Conservation (phyloP, 1,140 invertebrate genomes). For the Orius insidiosus region DNA sequence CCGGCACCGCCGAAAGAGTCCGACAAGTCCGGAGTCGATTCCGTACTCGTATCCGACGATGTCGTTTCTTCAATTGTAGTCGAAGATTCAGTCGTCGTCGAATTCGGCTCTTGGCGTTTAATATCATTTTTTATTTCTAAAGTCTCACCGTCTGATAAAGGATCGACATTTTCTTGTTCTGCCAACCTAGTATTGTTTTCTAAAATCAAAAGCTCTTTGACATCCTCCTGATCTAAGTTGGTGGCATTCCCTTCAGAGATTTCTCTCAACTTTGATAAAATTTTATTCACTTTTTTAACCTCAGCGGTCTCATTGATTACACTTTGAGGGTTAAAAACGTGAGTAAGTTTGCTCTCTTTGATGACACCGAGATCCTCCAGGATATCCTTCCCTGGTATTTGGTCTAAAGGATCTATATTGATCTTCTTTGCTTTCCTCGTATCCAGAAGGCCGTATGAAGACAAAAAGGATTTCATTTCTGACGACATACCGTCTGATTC, state of each 20-base stretch:
- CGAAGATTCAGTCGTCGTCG: background rate
- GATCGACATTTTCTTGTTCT: constrained; percentile 13
- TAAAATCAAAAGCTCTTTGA: constrained; percentile 23
- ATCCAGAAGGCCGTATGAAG: constrained; percentile 33
- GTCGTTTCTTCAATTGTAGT: constrained; percentile 18
- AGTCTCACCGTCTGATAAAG: no score
- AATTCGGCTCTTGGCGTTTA: no score
- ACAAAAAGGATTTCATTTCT: constrained; percentile 37
- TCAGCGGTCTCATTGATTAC: constrained; percentile 23
- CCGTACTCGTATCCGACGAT: constrained; percentile 17
- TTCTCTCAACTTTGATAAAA: constrained; percentile 29
- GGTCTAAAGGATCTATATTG: no score
- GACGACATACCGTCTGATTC: constrained; percentile 22
- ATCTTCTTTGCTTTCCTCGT: constrained; percentile 9
- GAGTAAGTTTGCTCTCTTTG: constrained; percentile 12
- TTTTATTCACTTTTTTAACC: constrained; percentile 27
- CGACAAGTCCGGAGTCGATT: constrained; percentile 40
- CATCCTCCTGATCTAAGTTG: constrained; percentile 22
- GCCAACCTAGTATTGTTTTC: constrained; percentile 22
- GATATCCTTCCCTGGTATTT: constrained; percentile 1
- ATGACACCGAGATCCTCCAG: background rate
- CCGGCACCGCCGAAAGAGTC: constrained; percentile 52
- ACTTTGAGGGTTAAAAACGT: constrained; percentile 29
- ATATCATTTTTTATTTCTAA: no score
- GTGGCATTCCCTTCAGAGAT: constrained; percentile 25